Evolutionary conservation across 2,113 vertebrate genomes (phyloP).

Genomic region (Salminus brasiliensis): DNA sequence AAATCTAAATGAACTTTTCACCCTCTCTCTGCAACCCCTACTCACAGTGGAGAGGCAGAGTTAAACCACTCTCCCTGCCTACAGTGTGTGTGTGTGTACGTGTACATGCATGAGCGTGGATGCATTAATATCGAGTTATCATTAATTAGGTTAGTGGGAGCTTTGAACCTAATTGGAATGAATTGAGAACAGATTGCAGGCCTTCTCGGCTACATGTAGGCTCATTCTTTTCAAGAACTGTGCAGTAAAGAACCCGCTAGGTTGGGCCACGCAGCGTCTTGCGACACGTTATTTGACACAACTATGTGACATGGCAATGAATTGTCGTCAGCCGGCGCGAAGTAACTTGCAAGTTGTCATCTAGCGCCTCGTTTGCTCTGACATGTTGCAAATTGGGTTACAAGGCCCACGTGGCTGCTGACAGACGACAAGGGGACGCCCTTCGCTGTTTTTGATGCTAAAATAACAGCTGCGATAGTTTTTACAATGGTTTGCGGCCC

Average conservation of each 20-base stretch:
- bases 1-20: conserved; percentile 93
- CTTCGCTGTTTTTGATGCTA: background rate
- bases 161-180: conserved; percentile 30
- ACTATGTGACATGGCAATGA: background rate
- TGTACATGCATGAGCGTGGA: background rate
- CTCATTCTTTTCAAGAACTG: background rate
- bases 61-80: conserved; percentile 63
- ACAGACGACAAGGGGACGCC: conserved; percentile 21
- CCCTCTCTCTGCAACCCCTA: conserved; percentile 84
- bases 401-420: conserved; percentile 11
- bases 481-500: background rate
- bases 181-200: conserved; percentile 37
- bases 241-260: background rate
- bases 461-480: background rate
- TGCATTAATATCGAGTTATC: conserved; percentile 34
- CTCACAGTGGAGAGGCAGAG: conserved; percentile 79
- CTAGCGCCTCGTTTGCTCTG: conserved; percentile 26
- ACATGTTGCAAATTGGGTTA: conserved; percentile 33
- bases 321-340: conserved; percentile 12
- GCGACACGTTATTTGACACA: conserved; percentile 21
- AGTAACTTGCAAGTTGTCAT: conserved; percentile 13
- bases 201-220: background rate
- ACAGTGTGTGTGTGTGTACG: background rate
- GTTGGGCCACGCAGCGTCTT: background rate
- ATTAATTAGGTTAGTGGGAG: conserved; percentile 34